Evolutionary conservation across 2,797 vertebrate genomes (phyloP), one percentile per base, ranked within the genome.

Genomic region (Labeo calbasu): DNA sequence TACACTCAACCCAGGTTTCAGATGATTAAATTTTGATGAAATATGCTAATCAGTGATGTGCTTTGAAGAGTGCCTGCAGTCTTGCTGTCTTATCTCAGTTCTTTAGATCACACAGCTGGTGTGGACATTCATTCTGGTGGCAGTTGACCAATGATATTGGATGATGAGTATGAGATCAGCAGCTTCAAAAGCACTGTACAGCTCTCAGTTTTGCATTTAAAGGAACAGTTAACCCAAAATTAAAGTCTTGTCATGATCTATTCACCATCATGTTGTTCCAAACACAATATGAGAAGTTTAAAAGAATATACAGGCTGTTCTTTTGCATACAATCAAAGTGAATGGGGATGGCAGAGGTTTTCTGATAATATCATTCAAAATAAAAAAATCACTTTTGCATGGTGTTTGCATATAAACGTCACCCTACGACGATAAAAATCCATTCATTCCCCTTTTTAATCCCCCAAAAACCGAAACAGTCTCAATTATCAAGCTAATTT

Each of bases 51-150:
- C 23, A 50, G 13, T 23, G 55, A 17, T 3, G 17, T 32, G 36
- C 66, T 59, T 46, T 72, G 23, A 71, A 48, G 57, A 14, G 8
- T 65, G 14, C 7, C 61, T 65, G 61, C 15, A 32, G 25, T 43
- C n/a, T 13, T 71, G 53, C 63, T 11, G 36, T 71, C 66, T 81
- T 48, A 81, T 81, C 40, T 71, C 68, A 59, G 40, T 32, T 48
- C 53, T 59, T 43, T n/a, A 59, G 23, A 72, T 81, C 79, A 81
- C 68, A 72, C 79, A 65, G 7, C 15, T 2, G 14, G 59, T 32
- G 61, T 65, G 61, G 61, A 65, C 61, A 12, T 61, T 72, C 25
- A 32, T 72, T 72, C 53, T 61, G 68, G 68, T 50, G 53, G 14
- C 5, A n/a, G 43, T 55, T 61, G 79, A 81, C 68, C 68, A 59